phyloP scores from a whole-genome alignment of 2,113 vertebrate species.

The Coryphaenoides rupestris region DNA sequence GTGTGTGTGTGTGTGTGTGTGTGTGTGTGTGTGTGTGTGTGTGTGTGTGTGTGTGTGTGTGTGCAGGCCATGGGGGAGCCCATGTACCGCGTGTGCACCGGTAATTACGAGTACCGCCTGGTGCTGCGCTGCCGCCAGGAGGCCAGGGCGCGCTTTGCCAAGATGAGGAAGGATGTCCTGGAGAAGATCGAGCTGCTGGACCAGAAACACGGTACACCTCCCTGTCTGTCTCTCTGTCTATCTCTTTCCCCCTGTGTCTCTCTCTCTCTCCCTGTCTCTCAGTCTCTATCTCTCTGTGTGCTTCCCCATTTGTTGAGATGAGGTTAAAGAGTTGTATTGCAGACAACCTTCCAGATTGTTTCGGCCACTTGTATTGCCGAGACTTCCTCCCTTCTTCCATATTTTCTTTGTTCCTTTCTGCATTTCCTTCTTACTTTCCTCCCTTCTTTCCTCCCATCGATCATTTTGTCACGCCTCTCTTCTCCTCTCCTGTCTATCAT shows the following conservation, averaged over 20 bases:
- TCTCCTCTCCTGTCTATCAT: neutral
- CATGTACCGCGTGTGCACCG: constrained; percentile 91
- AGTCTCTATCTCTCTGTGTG: too few species aligned
- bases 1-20: too few species aligned
- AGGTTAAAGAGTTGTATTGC: too few species aligned
- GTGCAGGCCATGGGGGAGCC: constrained; percentile 91
- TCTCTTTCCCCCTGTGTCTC: neutral
- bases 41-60: neutral
- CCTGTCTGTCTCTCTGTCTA: neutral
- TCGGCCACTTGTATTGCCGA: too few species aligned
- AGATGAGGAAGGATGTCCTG: constrained; percentile 96
- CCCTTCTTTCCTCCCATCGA: too few species aligned
- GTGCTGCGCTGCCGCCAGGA: constrained; percentile 95
- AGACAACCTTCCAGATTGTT: too few species aligned
- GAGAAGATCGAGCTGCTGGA: constrained; percentile 98
- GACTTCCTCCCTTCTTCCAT: too few species aligned
- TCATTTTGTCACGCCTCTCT: neutral
- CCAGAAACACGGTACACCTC: constrained; percentile 88
- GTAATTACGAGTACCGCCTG: constrained; percentile 96
- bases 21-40: too few species aligned
- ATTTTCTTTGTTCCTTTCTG: too few species aligned
- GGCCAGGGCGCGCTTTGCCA: constrained; percentile 90
- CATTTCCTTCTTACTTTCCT: too few species aligned
- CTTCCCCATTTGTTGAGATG: too few species aligned
- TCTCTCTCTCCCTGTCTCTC: neutral